Conservation (phyloP, 1,140 invertebrate genomes). For the Zaprionus ghesquierei region DNA sequence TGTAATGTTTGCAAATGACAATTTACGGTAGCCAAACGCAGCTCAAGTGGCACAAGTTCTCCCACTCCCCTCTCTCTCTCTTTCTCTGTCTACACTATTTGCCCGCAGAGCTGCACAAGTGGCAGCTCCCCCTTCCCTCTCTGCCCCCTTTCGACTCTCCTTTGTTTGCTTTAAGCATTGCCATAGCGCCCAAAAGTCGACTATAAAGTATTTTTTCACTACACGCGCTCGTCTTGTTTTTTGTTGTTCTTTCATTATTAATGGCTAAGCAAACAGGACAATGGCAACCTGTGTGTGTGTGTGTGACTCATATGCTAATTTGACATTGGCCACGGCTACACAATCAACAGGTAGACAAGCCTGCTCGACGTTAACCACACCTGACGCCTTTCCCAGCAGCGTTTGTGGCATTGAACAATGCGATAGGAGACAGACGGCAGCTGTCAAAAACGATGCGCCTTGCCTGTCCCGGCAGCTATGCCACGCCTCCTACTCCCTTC, state of each 20-base stretch:
- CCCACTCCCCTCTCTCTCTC: background rate
- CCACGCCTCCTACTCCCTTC: no score
- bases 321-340: slow-evolving; percentile 21
- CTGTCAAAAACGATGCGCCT: slow-evolving; percentile 20
- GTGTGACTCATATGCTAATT: slow-evolving; percentile 76
- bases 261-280: slow-evolving; percentile 58
- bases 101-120: slow-evolving; percentile 32
- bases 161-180: slow-evolving; percentile 42
- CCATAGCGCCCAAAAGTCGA: slow-evolving; percentile 50
- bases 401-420: slow-evolving; percentile 19
- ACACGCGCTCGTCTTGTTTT: background rate
- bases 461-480: background rate
- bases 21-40: slow-evolving; percentile 55
- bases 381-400: slow-evolving; percentile 43
- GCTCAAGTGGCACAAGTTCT: background rate
- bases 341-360: slow-evolving; percentile 17
- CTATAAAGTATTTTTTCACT: slow-evolving; percentile 39
- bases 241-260: slow-evolving; percentile 57
- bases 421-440: slow-evolving; percentile 10
- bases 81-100: slow-evolving; percentile 48
- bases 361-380: slow-evolving; percentile 43
- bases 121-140: background rate
- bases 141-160: background rate
- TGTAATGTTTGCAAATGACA: slow-evolving; percentile 77
- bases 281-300: no score